Percentiles rank a stretch among this genome's conserved stretches.
These are phyloP conservation scores for Trypoxylus dichotomus DNA, from an alignment of 1,140 invertebrate species.

Conservation along the genomic window DNA sequence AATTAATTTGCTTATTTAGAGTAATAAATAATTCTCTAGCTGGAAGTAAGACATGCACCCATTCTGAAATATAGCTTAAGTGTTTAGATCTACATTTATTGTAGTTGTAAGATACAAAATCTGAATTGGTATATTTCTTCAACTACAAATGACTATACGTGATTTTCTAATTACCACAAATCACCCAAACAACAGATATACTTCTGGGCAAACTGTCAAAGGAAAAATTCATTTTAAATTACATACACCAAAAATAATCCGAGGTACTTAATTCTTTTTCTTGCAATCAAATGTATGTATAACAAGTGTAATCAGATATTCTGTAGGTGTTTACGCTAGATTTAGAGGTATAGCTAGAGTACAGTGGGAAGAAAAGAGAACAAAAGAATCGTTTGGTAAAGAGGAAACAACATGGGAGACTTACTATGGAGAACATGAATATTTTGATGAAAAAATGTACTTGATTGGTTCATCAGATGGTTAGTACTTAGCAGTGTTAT, in stretches of 20 bases:
- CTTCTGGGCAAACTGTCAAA: background rate
- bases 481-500: background rate
- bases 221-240: slow-evolving; percentile 1
- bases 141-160: background rate
- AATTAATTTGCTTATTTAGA: too few relatives aligned
- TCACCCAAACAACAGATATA: background rate
- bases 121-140: too few relatives aligned
- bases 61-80: too few relatives aligned
- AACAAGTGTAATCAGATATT: background rate
- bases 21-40: too few relatives aligned
- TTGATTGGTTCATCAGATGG: background rate
- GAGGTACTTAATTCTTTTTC: background rate
- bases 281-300: background rate
- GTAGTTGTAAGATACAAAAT: too few relatives aligned
- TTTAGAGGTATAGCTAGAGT: background rate
- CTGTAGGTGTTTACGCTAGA: background rate
- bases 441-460: background rate
- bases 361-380: background rate
- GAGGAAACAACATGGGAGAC: background rate
- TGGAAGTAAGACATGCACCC: too few relatives aligned
- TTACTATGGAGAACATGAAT: background rate
- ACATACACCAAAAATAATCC: background rate
- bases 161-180: background rate
- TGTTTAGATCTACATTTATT: too few relatives aligned
- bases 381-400: background rate